Conservation (phyloP, 1,140 invertebrate species). For the Megalopta genalis region DNA sequence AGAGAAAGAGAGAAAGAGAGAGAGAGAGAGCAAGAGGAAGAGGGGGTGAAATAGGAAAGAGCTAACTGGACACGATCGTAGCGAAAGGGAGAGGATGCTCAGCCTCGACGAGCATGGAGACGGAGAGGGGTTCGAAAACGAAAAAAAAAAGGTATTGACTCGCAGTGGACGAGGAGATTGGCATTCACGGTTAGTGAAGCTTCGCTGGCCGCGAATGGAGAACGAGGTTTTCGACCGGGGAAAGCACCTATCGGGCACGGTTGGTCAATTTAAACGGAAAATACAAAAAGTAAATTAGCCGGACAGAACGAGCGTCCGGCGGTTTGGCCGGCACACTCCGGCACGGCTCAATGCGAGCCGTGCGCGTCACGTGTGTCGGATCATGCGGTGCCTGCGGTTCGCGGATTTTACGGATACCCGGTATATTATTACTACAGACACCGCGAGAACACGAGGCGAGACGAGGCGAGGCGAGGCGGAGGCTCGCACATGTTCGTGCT, state of each 20-base stretch:
- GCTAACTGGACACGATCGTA: not conserved
- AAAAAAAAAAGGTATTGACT: conserved; percentile 51
- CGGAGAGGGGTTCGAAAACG: conserved; percentile 32
- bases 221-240: conserved; percentile 56
- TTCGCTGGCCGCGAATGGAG: conserved; percentile 70
- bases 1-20: not conserved
- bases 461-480: not conserved
- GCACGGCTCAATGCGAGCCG: conserved; percentile 52
- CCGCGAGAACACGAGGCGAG: not conserved
- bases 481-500: not conserved
- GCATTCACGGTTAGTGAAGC: conserved; percentile 72
- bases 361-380: conserved; percentile 75
- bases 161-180: conserved; percentile 71
- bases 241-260: conserved; percentile 60
- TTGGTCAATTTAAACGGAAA: conserved; percentile 78
- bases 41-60: not conserved
- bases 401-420: conserved; percentile 74
- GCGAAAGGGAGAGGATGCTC: not conserved
- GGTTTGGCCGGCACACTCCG: conserved; percentile 75
- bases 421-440: conserved; percentile 70
- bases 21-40: conserved; percentile 3
- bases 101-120: not conserved
- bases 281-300: conserved; percentile 80
- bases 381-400: conserved; percentile 74
- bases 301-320: conserved; percentile 76